Base-by-base conservation (phyloP, 2,888 invertebrate genomes). In the Lapara coniferarum region DNA sequence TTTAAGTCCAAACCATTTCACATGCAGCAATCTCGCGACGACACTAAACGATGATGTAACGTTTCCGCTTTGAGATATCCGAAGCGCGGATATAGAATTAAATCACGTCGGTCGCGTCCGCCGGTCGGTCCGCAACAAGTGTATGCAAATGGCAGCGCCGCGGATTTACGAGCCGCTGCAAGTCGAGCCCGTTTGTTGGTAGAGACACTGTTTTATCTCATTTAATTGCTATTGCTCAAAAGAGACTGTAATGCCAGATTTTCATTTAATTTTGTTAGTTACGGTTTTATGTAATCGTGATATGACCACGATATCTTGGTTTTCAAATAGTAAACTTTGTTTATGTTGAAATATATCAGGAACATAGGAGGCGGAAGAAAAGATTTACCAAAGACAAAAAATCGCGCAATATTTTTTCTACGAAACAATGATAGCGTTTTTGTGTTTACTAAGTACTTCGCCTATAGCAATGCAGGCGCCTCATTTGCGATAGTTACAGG, bases 81-180 rank as follows among this genome's bases (percentile, higher is more conserved):
- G 19, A 63, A 49, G 37, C 63, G 19, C n/a, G 16, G 44, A 10
- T 46, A 63, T 63, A 19, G 44, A 10, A 46, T 59, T 63, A 13
- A 5, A 25, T 12, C 25, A 55, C 19, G 55, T 55, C 55, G 10
- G 55, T 1, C 25, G 57, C 12, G 30, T 25, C 25, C 25, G 10
- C n/a, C 16, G n/a, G 58, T 16, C 63, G 19, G 63, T 44, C 44
- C 49, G 63, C 63, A 63, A 63, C 63, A 63, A 63, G 63, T 63
- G 63, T 49, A 63, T 63, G 46, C 63, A 49, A 63, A 63, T 59
- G 44, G 16, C 59, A 44, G 46, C 56, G 19, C 4, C 3, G 10
- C 12, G 25, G 56, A 30, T 56, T 56, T 56, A 56, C 25, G 56
- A 25, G 25, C 25, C 56, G 37, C 19, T 55, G 55, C 10, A 19